Base-by-base conservation (phyloP, 2,113 vertebrate species). In the Gymnorhina tibicen region DNA sequence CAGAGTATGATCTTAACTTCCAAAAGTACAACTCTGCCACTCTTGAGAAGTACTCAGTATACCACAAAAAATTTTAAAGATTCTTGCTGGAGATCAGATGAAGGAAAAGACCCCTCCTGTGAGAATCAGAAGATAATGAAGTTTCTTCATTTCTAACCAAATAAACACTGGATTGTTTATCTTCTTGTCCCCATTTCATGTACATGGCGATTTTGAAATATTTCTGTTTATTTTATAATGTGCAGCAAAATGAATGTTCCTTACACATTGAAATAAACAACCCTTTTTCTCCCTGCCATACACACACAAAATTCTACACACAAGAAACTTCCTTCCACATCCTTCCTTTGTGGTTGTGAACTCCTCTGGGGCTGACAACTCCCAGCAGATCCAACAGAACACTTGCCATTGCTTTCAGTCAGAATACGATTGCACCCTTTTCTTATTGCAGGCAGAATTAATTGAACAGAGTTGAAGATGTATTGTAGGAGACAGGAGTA, bases 401-500 rank as follows among this genome's bases (percentile, higher is more conserved):
- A 60, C 93, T 96, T 73, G 81, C 94, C 84, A 83, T 77, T 86
- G 73, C 97, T 91, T 91, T 95, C 84, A 41, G 32, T 44, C 39
- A 64, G 37, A 89, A 66, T 41, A 77, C 1, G 73, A 84, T 8
- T 85, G 44, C 62, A 47, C 49, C 73, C 85, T 72, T 92, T 96
- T 87, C 76, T 95, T 94, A 86, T 79, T 83, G 88, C 89, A 94
- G 91, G 93, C 96, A 97, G 96, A 97, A 95, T 97, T 98, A 97
- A 98, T 6, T 64, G 95, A 95, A 85, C 82, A 80, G 84, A 92
- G 93, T 47, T 78, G 92, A 95, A 97, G 82, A 96, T 62, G 75
- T 77, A 98, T 96, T 97, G 85, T 55, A 97, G 94, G 91, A 98
- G 97, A 97, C 96, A 96, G 96, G 90, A 95, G 82, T 97, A 97